Evolutionary conservation across 2,797 vertebrate genomes (phyloP), one percentile per base, ranked within the genome.

Genomic region (Diceros bicornis): DNA sequence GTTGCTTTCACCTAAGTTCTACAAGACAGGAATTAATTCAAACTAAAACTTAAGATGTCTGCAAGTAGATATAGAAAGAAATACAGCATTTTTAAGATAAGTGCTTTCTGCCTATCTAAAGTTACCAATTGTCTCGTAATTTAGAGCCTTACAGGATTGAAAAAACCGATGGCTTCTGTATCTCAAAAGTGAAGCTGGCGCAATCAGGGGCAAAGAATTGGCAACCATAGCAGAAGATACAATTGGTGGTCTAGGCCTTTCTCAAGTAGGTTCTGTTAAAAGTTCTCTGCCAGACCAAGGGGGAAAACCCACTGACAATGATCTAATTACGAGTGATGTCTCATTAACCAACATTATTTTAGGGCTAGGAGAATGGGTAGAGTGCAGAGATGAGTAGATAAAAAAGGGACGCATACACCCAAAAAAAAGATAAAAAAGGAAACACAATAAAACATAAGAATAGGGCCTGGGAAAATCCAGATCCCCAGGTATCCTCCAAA

Each of bases 1-100:
- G 20, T 81, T 62, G n/a, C 62, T 93, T 88, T 93, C 32, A 74
- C 57, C 44, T 68, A 92, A 92, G 75, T 96, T 95, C 75, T 91
- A 34, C 55, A 77, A 75, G 18, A 92, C 47, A 89, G 29, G 20
- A 87, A 59, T 74, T 68, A 59, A 77, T 32, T 82, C 44, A 88
- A 77, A 94, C 13, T 87, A 72, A 32, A 87, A 72, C 37, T 50
- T 41, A 77, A 50, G 55, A 87, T 34, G 23, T 64, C 61, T 91
- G 4, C 4, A 79, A 20, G 47, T 23, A 88, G 29, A 74, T 20
- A 64, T 34, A 72, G 44, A 25, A 82, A 87, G 57, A 66, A n/a
- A 90, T 20, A 77, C 9, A 92, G 11, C 34, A 69, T 91, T 57
- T 34, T 17, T 68, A 90, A 68, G 50, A 62, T 66, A 84, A 78